Evolutionary conservation across 2,797 vertebrate species (phyloP).

Genomic region (Manis crassicaudata): DNA sequence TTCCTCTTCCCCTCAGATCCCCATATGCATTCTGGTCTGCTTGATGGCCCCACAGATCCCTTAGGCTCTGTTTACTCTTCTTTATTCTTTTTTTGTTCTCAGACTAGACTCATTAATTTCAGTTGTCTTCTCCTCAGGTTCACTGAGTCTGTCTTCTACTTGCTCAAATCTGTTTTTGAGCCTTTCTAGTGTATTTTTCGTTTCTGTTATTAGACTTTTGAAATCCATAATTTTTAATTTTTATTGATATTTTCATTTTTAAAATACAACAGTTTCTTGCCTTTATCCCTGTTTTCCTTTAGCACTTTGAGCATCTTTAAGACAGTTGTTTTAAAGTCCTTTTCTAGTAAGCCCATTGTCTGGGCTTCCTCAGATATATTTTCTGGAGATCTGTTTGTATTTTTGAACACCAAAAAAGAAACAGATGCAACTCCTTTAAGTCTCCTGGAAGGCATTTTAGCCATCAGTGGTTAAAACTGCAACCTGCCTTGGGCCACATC

Average conservation of each 20-base stretch:
- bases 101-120: neutral
- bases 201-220: neutral
- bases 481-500: neutral
- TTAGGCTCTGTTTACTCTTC: neutral
- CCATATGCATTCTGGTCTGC: neutral
- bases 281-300: neutral
- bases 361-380: neutral
- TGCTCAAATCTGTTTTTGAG: neutral
- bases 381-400: neutral
- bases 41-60: neutral
- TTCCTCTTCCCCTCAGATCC: neutral
- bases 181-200: neutral
- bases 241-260: neutral
- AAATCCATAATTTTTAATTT: conserved; percentile 15
- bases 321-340: neutral
- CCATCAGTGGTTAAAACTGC: neutral
- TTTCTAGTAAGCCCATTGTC: neutral
- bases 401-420: neutral
- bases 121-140: neutral
- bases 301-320: neutral
- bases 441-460: neutral
- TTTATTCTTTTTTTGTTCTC: neutral
- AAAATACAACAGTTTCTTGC: neutral
- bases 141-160: neutral
- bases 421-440: neutral